phyloP scores from a whole-genome alignment of 2,113 vertebrate genomes.

The Chlamydotis undulata region DNA sequence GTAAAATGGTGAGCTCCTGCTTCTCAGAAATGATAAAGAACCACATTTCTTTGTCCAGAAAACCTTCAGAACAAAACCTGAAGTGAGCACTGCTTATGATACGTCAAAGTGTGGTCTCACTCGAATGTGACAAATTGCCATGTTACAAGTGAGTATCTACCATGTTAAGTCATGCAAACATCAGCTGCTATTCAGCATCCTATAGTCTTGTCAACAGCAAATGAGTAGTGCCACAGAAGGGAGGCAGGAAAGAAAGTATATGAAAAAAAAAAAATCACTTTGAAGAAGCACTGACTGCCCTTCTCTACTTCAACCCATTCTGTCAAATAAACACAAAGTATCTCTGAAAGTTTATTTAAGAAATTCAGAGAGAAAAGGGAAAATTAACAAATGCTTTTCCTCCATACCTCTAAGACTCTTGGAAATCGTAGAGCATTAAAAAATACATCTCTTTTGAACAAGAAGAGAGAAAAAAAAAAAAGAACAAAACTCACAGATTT shows the following conservation, averaged over 20 bases:
- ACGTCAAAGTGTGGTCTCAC: background rate
- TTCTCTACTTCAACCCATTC: background rate
- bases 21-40: background rate
- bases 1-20: background rate
- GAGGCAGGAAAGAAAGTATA: background rate
- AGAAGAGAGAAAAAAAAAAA: background rate
- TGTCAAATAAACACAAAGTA: background rate
- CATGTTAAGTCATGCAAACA: background rate
- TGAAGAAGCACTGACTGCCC: background rate
- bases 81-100: background rate
- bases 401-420: background rate
- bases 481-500: background rate
- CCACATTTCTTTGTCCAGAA: background rate
- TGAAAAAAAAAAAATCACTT: background rate
- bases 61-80: background rate
- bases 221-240: background rate
- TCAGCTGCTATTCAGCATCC: background rate
- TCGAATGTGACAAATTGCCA: background rate
- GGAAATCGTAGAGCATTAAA: background rate
- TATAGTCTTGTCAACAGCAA: background rate
- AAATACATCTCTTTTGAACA: background rate
- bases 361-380: background rate
- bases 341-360: background rate
- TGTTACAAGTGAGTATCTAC: background rate
- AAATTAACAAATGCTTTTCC: background rate